Percentiles rank a stretch among this genome's conserved stretches.
Evolutionary conservation across 1,140 invertebrate species (phyloP).

Genomic region (Watersipora subatra): DNA sequence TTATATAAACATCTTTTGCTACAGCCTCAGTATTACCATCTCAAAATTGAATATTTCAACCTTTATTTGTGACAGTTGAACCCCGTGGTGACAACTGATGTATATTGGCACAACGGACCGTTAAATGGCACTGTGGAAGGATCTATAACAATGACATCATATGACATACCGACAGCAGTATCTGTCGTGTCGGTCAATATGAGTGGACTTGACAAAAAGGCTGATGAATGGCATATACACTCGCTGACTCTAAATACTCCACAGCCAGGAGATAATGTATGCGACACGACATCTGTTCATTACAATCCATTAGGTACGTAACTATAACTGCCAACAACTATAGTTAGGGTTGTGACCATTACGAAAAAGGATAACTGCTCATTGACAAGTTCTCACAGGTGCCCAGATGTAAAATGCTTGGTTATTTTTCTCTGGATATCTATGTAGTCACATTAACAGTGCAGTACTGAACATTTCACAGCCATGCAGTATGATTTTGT

Average conservation of each 20-base stretch:
- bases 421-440: too few species aligned
- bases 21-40: too few species aligned
- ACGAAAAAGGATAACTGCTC: neutral
- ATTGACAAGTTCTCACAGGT: too few species aligned
- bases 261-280: slow-evolving; percentile 15
- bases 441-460: neutral
- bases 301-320: slow-evolving; percentile 24
- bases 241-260: slow-evolving; percentile 31
- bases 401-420: too few species aligned
- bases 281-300: slow-evolving; percentile 35
- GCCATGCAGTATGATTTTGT: neutral
- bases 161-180: neutral
- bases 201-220: slow-evolving; percentile 54
- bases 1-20: too few species aligned
- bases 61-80: too few species aligned
- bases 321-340: neutral
- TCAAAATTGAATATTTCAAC: too few species aligned
- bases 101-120: too few species aligned
- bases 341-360: neutral
- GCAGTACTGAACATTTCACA: neutral
- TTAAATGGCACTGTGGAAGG: too few species aligned
- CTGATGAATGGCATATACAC: slow-evolving; percentile 65
- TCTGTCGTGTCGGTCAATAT: neutral
- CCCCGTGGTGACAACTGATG: too few species aligned
- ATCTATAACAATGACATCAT: slow-evolving; percentile 5